Conservation (phyloP, 2,888 invertebrate species). For the Sturmia bella region DNA sequence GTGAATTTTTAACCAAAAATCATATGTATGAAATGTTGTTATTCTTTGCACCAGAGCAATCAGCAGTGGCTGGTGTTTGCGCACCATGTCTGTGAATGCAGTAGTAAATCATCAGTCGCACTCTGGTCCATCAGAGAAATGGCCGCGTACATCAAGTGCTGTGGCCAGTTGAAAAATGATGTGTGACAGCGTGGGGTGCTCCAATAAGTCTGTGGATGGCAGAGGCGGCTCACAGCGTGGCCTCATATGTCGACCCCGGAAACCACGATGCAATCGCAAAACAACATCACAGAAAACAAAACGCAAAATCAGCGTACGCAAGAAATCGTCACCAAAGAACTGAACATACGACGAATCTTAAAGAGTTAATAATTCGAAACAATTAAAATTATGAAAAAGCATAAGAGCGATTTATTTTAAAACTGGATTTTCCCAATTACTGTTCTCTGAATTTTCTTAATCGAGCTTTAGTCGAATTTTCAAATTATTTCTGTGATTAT, state of each 20-base stretch:
- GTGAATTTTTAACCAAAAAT: slow-evolving; percentile 58
- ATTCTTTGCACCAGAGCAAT: slow-evolving; percentile 52
- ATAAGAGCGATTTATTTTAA: no score
- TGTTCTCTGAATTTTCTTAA: no score
- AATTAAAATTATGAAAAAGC: not conserved
- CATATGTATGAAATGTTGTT: slow-evolving; percentile 68
- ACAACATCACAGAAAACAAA: slow-evolving; percentile 97
- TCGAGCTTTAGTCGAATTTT: no score
- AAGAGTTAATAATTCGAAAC: slow-evolving; percentile 69
- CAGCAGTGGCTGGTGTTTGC: slow-evolving; percentile 11
- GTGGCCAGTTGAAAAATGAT: slow-evolving; percentile 91
- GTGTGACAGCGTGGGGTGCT: slow-evolving; percentile 90
- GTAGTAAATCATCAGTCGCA: slow-evolving; percentile 81
- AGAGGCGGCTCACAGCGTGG: slow-evolving; percentile 93
- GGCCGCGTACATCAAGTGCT: slow-evolving; percentile 89
- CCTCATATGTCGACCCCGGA: slow-evolving; percentile 91
- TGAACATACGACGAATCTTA: slow-evolving; percentile 88
- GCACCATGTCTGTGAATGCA: slow-evolving; percentile 4
- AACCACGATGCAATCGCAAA: slow-evolving; percentile 92
- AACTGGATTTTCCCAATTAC: no score
- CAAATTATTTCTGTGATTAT: no score
- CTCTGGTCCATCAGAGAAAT: slow-evolving; percentile 82
- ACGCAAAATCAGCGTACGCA: slow-evolving; percentile 92
- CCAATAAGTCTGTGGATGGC: slow-evolving; percentile 92
- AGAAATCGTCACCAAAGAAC: slow-evolving; percentile 97